phyloP scores from a whole-genome alignment of 2,797 vertebrate genomes.

The Enteromius thamalakanensis region DNA sequence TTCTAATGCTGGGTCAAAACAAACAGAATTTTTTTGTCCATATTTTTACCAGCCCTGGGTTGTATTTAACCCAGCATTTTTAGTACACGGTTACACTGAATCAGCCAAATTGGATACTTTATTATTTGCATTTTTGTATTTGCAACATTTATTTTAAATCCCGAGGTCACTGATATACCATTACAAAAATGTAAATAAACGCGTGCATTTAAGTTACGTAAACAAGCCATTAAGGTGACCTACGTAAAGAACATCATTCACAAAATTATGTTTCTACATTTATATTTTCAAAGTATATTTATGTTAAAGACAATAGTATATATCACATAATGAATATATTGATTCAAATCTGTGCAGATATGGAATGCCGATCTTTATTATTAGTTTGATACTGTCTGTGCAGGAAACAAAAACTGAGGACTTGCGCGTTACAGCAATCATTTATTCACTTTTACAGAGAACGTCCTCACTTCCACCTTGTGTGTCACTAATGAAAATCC shows the following conservation, averaged over 20 bases:
- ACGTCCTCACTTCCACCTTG: neutral
- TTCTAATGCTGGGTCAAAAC: no score
- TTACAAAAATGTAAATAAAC: neutral
- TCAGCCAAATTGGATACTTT: neutral
- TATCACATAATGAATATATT: neutral
- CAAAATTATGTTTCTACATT: neutral
- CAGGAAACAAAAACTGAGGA: neutral
- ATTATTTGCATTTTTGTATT: neutral
- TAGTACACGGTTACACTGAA: neutral
- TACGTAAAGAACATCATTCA: neutral
- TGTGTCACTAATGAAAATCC: neutral
- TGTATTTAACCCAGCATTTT: no score
- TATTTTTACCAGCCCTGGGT: no score
- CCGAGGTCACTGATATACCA: neutral
- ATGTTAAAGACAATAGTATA: neutral
- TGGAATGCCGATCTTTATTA: neutral
- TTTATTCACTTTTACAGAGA: neutral
- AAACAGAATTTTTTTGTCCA: no score
- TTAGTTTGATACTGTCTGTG: neutral
- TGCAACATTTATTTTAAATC: neutral
- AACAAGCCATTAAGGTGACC: neutral
- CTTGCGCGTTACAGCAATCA: neutral
- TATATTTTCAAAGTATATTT: neutral
- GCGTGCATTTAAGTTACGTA: neutral
- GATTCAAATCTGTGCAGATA: neutral